Evolutionary conservation across 2,888 invertebrate species (phyloP), one percentile per base, ranked within the genome.

Genomic region (Aricia artaxerxes): DNA sequence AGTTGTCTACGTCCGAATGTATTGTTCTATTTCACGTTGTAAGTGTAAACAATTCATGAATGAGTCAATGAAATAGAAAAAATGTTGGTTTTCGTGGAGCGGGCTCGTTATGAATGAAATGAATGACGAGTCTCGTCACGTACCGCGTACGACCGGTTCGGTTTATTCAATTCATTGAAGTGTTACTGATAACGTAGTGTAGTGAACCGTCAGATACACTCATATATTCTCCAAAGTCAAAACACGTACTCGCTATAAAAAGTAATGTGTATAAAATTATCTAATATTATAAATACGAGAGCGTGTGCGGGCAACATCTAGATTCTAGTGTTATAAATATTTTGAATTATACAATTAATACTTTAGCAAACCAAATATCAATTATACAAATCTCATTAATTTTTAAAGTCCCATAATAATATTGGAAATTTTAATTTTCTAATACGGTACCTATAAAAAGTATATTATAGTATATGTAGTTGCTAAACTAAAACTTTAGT

Each of bases 21-120:
- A 91, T 93, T 92, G 91, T 92, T 92, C 91, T 90, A 88, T 90
- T 89, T 87, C 86, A 88, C 87, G 88, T 91, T 91, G 91, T 89
- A 90, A 91, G 90, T 86, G 89, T 91, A 92, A 92, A 92, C 89
- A 92, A 87, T 84, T 82, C 85, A 85, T 85, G 85, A 85, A 87
- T 85, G 83, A 83, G 83, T 81, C 83, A 80, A 83, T 82, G 78
- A 82, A 88, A 69, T 69, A 69, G 69, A 69, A 69, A 35, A 69
- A 69, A 69, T 16, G 4, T 9, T 69, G 16, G 11, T 4, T 69
- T 69, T 79, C 81, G 80, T 77, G 61, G 80, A 53, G 78, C 80
- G 81, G 80, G 79, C 81, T 82, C 84, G 84, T 86, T 86, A 83
- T 89, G 89, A 88, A 91, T 91, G 89, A 86, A 77, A 57, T 40